Percentiles rank a stretch among this genome's conserved stretches.
These are phyloP conservation scores for Drosophila lutescens DNA, from an alignment of 2,888 invertebrate species.

Conservation along the genomic window DNA sequence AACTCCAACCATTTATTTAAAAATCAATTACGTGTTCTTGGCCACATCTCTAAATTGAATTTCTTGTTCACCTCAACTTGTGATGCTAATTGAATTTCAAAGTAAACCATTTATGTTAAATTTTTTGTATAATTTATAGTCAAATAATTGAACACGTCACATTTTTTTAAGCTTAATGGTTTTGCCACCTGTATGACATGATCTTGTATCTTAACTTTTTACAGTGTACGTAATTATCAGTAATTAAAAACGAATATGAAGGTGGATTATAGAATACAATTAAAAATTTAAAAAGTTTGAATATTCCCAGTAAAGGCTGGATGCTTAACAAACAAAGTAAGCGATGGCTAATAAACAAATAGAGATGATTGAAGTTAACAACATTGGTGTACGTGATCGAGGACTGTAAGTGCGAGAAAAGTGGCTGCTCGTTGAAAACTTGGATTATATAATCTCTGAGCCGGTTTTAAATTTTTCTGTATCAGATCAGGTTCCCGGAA, in stretches of 20 bases:
- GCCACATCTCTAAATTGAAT: not conserved
- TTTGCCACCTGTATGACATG: constrained; percentile 19
- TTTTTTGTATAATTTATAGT: constrained; percentile 15
- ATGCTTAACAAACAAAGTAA: constrained; percentile 5
- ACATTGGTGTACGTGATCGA: constrained; percentile 15
- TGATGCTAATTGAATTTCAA: constrained; percentile 42
- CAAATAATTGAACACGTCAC: not conserved
- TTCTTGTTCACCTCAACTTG: not conserved
- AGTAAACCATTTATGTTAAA: constrained; percentile 19
- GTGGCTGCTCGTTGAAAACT: constrained; percentile 10
- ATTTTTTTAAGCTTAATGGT: constrained; percentile 9
- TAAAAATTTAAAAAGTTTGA: constrained; percentile 3
- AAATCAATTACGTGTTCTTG: constrained; percentile 3
- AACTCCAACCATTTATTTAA: not conserved
- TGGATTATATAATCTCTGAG: constrained; percentile 29
- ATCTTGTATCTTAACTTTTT: constrained; percentile 14
- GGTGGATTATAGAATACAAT: constrained; percentile 6
- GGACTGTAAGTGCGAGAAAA: constrained; percentile 16
- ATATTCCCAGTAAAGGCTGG: constrained; percentile 6
- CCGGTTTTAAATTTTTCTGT: constrained; percentile 46
- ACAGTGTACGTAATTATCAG: constrained; percentile 25
- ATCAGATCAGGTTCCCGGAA: constrained; percentile 58
- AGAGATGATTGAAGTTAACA: constrained; percentile 5
- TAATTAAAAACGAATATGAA: constrained; percentile 31
- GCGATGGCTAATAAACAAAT: constrained; percentile 1